These are phyloP conservation scores for Myotis brandtii DNA, from an alignment of 2,113 vertebrate genomes.

Conservation along the genomic window DNA sequence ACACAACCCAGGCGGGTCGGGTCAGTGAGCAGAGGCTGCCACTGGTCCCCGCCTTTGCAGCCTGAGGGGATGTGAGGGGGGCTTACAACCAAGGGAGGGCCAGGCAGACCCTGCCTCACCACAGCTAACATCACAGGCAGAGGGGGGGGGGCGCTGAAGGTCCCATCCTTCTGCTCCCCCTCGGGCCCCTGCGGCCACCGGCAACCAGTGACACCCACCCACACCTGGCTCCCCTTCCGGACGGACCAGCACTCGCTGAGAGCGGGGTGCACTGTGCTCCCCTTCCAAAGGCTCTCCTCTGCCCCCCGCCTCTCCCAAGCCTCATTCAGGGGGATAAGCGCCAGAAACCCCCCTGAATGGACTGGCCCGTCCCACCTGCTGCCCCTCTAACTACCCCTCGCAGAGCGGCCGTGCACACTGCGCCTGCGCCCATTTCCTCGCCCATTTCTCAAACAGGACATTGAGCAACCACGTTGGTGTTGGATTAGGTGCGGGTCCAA, in stretches of 20 bases:
- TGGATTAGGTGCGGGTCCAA: not conserved
- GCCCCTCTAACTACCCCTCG: no score
- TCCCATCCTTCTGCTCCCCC: no score
- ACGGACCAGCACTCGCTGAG: rapidly evolving
- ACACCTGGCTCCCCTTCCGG: not conserved
- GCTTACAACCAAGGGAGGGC: not conserved
- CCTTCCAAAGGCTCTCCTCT: not conserved
- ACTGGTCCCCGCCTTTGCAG: rapidly evolving
- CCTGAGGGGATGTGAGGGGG: not conserved
- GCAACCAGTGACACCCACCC: not conserved
- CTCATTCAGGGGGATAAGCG: not conserved
- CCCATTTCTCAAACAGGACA: not conserved
- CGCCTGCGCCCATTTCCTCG: not conserved
- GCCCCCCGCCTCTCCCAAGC: not conserved
- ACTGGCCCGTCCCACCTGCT: not conserved
- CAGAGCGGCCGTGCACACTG: rapidly evolving
- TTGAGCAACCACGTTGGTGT: rapidly evolving
- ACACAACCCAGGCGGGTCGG: rapidly evolving
- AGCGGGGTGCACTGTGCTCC: not conserved
- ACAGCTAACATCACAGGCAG: not conserved
- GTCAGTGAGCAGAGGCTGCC: rapidly evolving
- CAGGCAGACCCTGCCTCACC: not conserved
- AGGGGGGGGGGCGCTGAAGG: rapidly evolving
- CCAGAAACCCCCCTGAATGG: not conserved
- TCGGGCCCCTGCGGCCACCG: not conserved